Percentiles rank a stretch among this genome's conserved stretches.
Conservation (phyloP, 2,888 invertebrate genomes). For the Melanargia galathea region DNA sequence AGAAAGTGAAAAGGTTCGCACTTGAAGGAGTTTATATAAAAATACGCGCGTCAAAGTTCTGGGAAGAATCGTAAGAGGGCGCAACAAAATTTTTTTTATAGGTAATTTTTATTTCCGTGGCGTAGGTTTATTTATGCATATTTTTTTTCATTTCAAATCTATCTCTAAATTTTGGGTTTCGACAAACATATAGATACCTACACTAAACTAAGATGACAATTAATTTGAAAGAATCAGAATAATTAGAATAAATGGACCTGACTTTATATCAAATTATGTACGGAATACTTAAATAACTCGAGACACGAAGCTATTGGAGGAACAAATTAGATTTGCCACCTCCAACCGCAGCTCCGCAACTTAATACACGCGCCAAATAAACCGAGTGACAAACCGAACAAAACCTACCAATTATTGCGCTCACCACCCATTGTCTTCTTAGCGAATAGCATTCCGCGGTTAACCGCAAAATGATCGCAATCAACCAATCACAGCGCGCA, state of each 20-base stretch:
- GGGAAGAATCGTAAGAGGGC: conserved; percentile 64
- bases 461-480: conserved; percentile 75
- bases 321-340: conserved; percentile 23
- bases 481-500: conserved; percentile 69
- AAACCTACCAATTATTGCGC: conserved; percentile 60
- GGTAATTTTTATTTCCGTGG: background rate
- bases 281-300: background rate
- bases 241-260: background rate
- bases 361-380: conserved; percentile 51
- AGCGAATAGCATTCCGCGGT: conserved; percentile 78
- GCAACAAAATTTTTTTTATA: conserved; percentile 41
- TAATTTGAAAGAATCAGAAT: background rate
- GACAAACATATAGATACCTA: background rate
- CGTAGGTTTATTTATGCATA: background rate
- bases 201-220: background rate
- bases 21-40: conserved; percentile 75
- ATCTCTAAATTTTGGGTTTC: background rate
- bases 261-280: background rate
- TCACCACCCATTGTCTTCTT: conserved; percentile 74
- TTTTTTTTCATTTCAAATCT: background rate
- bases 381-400: conserved; percentile 57
- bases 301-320: conserved; percentile 14
- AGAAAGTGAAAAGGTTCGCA: conserved; percentile 78
- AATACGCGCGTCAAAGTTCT: conserved; percentile 64
- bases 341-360: conserved; percentile 49